A percentile compares a stretch with the other conserved stretches of the same genome.
phyloP scores from a whole-genome alignment of 2,797 vertebrate species.

The Karalla daura region DNA sequence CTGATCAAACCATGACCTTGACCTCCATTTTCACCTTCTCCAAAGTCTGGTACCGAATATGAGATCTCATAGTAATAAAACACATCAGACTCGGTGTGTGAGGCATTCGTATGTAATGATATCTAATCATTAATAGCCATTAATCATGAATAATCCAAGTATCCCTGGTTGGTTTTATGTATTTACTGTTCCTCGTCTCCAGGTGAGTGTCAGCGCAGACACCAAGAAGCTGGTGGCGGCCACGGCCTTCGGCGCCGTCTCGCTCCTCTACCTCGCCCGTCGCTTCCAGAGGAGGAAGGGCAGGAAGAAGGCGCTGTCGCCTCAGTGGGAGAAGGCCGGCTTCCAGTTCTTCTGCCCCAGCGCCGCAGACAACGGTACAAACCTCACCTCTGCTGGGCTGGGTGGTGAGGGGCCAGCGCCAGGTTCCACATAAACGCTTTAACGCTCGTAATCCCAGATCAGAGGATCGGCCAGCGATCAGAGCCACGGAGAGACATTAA shows the following conservation, averaged over 20 bases:
- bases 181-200: constrained; percentile 23
- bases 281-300: constrained; percentile 94
- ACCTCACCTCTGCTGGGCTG: too few relatives aligned
- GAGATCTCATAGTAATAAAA: too few relatives aligned
- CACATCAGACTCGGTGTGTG: too few relatives aligned
- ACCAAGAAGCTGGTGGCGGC: constrained; percentile 91
- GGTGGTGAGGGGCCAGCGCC: too few relatives aligned
- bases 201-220: constrained; percentile 89
- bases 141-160: too few relatives aligned
- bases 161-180: background rate
- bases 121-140: too few relatives aligned
- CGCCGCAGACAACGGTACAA: constrained; percentile 85
- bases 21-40: too few relatives aligned
- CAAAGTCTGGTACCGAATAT: too few relatives aligned
- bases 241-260: constrained; percentile 89
- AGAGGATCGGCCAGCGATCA: constrained; percentile 25
- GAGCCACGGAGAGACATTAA: constrained; percentile 16
- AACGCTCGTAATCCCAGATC: constrained; percentile 17
- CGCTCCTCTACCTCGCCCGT: constrained; percentile 91
- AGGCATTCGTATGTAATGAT: too few relatives aligned
- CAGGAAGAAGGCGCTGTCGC: constrained; percentile 80
- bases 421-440: constrained; percentile 27
- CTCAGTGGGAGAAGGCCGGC: constrained; percentile 85
- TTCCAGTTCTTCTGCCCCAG: constrained; percentile 82
- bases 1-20: too few relatives aligned